Base-by-base conservation (phyloP, 1,140 invertebrate species). In the Eufriesea mexicana region DNA sequence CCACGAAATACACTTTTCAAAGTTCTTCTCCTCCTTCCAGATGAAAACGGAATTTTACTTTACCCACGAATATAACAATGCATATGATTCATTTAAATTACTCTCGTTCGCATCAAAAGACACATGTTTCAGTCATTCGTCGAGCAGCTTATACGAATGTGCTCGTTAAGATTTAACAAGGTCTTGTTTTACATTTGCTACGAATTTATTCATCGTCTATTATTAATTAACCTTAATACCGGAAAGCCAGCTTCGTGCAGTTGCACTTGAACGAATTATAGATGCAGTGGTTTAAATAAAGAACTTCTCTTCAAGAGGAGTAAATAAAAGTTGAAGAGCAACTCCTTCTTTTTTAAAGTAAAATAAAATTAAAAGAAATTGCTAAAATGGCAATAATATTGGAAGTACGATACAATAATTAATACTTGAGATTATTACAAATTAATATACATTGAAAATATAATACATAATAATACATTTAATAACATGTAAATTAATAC, bases 161-260 rank as follows among this genome's bases (percentile, higher is more conserved):
- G 35, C 35, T 66, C 45, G 62, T 66, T 66, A 66, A 66, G 62
- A 66, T 23, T 42, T 66, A 66, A 66, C 35, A 42, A 66, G 62
- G 20, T 66, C 20, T 42, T 66, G 61, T 62, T 62, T 62, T 35
- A 35, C 28, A 62, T 35, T 6, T 14, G 16, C 8, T 35, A 35
- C 14, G 16, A 62, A 8, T 28, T 16, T 20, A 35, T 62, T 35
- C 61, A 28, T 35, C 35, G 20, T 45, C 20, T 42, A 23, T 66
- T 42, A 42, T 42, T 42, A 64, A 64, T 20, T 8, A 45, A 66
- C 35, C 20, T 66, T 5, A 7, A 66, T 42, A 18, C 18, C 5
- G 62, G 0, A 35, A 64, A 35, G n/a, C 28, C 8, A 35, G 28
- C 28, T 64, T 16, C 59, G 18, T 9, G 5, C 25, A 28, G 7